Evolutionary conservation across 2,888 invertebrate genomes (phyloP), one percentile per base, ranked within the genome.

Genomic region (Hecatera dysodea): DNA sequence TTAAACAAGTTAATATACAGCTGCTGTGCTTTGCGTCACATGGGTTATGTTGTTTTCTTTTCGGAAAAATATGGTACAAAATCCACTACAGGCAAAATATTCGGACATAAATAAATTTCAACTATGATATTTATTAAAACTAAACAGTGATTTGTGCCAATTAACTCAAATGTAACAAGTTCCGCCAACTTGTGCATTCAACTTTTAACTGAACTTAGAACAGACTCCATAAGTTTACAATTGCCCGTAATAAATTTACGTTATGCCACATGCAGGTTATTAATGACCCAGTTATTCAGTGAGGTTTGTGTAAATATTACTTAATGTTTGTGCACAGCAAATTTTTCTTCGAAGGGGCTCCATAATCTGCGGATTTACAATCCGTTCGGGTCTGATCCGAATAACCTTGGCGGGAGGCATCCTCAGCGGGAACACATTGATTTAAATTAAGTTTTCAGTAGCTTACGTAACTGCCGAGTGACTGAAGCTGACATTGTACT

Each of bases 401-500:
- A 61, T 73, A 81, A 72, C 63, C 76, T 73, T 77, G 61, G 44
- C 48, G 59, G 42, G 60, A 68, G 42, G 33, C 67, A 71, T 69
- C 70, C 29, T 64, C 48, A 56, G 42, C 44, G 8, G 27, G 19
- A 53, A 75, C 46, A 72, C 70, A 77, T 81, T 71, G 69, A 80
- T 76, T 80, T 56, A 65, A 77, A 76, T 73, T 66, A 75, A 69
- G 67, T 72, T 72, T 68, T 71, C 70, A 60, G 46, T 69, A 60
- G 55, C 70, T 80, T 81, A 81, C 70, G 72, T 80, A 83, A 81
- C 80, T 29, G 39, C 33, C 24, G 9, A 65, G 67, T 62, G 52
- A 68, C 64, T 64, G n/a, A 66, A 68, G 65, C 72, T 79, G 75
- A 65, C 70, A 79, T 63, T 74, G 68, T 73, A 56, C 29, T 75